Evolutionary conservation across 2,797 vertebrate species (phyloP).

Genomic region (Cirrhinus mrigala): DNA sequence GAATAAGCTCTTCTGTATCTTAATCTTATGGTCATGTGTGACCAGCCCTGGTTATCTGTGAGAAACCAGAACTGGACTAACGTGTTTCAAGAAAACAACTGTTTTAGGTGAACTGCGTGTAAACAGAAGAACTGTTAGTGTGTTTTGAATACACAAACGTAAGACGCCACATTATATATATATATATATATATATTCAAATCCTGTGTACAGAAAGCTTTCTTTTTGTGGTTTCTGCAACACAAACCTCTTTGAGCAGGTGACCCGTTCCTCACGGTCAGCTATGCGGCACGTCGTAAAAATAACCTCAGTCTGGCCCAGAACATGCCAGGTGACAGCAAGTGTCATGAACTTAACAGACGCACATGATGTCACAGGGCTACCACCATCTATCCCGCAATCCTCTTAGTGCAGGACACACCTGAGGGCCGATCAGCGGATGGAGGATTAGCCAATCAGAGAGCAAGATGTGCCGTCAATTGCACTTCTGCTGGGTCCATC

Average conservation of each 20-base stretch:
- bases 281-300: constrained; percentile 40
- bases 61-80: constrained; percentile 8
- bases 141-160: not conserved
- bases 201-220: not conserved
- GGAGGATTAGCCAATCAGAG: constrained; percentile 48
- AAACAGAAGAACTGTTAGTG: not conserved
- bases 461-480: not conserved
- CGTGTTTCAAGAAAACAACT: constrained; percentile 14
- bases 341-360: constrained; percentile 25
- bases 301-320: constrained; percentile 48
- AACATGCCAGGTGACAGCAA: constrained; percentile 41
- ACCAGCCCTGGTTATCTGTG: not conserved
- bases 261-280: constrained; percentile 16
- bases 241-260: constrained; percentile 20
- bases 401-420: constrained; percentile 38
- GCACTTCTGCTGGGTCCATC: not conserved
- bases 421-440: constrained; percentile 31
- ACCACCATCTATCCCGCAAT: constrained; percentile 47
- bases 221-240: not conserved
- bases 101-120: not conserved
- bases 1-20: not conserved
- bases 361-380: constrained; percentile 18
- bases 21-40: constrained; percentile 5
- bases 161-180: no score
- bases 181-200: not conserved